Evolutionary conservation across 2,888 invertebrate species (phyloP), one percentile per base, ranked within the genome.

Genomic region (Pollenia amentaria): DNA sequence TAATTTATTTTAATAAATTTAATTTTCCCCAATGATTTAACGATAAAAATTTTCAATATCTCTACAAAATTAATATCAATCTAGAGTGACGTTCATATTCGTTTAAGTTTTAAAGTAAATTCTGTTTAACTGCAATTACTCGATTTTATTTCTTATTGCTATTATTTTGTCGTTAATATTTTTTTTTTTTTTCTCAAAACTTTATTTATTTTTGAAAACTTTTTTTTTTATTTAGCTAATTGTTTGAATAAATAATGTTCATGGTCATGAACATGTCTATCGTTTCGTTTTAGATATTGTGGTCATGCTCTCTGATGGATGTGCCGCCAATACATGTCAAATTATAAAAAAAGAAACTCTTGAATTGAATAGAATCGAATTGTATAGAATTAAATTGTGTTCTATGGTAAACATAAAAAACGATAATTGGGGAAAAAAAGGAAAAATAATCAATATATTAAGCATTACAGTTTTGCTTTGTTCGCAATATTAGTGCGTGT

Each of bases 41-140:
- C 55, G 14, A 11, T 8, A 46, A 55, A 4, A 40, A 55, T 9
- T 44, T 38, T 12, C 14, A 38, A 40, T 46, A 2, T 29, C 16
- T 12, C 38, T 48, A 18, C 11, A 14, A 14, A 46, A 78, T 78
- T 64, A 64, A 64, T 53, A 76, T 21, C 40, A 78, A 79, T 79
- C 57, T 42, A 12, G 21, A 29, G 65, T 16, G 29, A 11, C 9
- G 7, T 46, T 3, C 9, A 64, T 40, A 9, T 2, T 18, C 38
- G 18, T 75, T 62, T 21, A 18, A 12, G 12, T 14, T 65, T 18
- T 21, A 9, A 10, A 53, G 16, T 6, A 53, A 21, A 64, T 42
- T 44, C 38, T 14, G 16, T 53, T 65, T 11, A 46, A 16, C 53
- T 57, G 7, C 48, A 38, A 8, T 48, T 62, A 44, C n/a, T 55